These are phyloP conservation scores for Pyrrhia umbra DNA, from an alignment of 2,888 invertebrate genomes.

Conservation along the genomic window DNA sequence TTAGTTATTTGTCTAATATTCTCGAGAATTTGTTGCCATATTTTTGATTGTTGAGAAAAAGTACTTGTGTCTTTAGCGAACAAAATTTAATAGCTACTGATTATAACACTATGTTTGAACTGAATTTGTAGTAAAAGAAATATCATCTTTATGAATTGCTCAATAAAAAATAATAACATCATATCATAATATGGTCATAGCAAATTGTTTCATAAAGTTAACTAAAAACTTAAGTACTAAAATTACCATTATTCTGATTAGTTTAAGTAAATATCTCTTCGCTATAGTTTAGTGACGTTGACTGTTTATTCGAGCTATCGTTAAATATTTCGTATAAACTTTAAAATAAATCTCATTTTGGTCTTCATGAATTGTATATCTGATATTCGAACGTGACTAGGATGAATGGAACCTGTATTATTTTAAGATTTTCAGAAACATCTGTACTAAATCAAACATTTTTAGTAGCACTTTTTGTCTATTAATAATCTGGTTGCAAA, in stretches of 20 bases:
- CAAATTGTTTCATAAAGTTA: slow-evolving; percentile 32
- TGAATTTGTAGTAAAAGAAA: slow-evolving; percentile 19
- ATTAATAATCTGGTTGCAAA: slow-evolving; percentile 10
- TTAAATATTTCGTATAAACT: slow-evolving; percentile 26
- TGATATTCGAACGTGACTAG: slow-evolving; percentile 40
- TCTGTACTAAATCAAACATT: no score
- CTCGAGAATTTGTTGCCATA: slow-evolving; percentile 45
- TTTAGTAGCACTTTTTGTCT: neutral
- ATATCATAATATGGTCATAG: slow-evolving; percentile 49
- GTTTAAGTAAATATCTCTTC: slow-evolving; percentile 30
- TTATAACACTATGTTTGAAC: slow-evolving; percentile 14
- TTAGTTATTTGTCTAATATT: slow-evolving; percentile 21
- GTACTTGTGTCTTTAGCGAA: slow-evolving; percentile 26
- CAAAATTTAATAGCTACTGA: slow-evolving; percentile 35
- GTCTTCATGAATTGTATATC: slow-evolving; percentile 9
- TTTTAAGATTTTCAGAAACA: slow-evolving; percentile 8
- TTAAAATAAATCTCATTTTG: slow-evolving; percentile 30
- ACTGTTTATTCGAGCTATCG: slow-evolving; percentile 38
- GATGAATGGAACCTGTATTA: slow-evolving; percentile 15
- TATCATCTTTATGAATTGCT: slow-evolving; percentile 48
- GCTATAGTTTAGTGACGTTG: slow-evolving; percentile 39
- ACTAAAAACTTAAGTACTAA: slow-evolving; percentile 41
- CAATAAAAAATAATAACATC: slow-evolving; percentile 40
- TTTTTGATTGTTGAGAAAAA: slow-evolving; percentile 30
- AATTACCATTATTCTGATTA: slow-evolving; percentile 42